Conservation (phyloP, 2,888 invertebrate species). For the Stenolophus ochropezus region DNA sequence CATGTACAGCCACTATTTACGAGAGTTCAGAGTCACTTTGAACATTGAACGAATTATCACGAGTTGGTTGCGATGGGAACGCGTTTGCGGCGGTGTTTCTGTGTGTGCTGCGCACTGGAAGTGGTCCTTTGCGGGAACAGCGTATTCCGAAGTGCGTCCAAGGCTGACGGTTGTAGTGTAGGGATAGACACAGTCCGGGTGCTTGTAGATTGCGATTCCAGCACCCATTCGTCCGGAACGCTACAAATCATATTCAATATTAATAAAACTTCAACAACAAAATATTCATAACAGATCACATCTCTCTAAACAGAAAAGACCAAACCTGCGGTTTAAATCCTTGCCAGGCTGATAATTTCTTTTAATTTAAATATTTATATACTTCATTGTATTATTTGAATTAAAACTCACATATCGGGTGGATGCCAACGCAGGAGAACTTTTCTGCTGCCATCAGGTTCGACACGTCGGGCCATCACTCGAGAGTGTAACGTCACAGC, state of each 20-base stretch:
- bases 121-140: constrained; percentile 70
- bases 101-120: constrained; percentile 49
- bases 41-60: constrained; percentile 51
- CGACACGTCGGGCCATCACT: constrained; percentile 80
- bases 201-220: constrained; percentile 81
- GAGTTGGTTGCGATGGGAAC: constrained; percentile 59
- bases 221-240: constrained; percentile 90
- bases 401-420: constrained; percentile 84
- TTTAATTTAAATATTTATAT: too few species aligned
- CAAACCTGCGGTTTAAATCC: too few species aligned
- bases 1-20: constrained; percentile 39
- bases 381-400: too few species aligned
- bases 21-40: constrained; percentile 40
- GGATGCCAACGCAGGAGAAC: constrained; percentile 90
- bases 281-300: too few species aligned
- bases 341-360: too few species aligned
- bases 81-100: constrained; percentile 71
- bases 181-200: constrained; percentile 79
- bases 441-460: constrained; percentile 80
- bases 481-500: constrained; percentile 83
- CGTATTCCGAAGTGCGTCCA: constrained; percentile 75
- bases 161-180: constrained; percentile 73
- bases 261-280: neutral
- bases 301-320: too few species aligned
- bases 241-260: constrained; percentile 73